These are phyloP conservation scores for Drosophila rellima DNA, from an alignment of 2,888 invertebrate species.

Conservation along the genomic window DNA sequence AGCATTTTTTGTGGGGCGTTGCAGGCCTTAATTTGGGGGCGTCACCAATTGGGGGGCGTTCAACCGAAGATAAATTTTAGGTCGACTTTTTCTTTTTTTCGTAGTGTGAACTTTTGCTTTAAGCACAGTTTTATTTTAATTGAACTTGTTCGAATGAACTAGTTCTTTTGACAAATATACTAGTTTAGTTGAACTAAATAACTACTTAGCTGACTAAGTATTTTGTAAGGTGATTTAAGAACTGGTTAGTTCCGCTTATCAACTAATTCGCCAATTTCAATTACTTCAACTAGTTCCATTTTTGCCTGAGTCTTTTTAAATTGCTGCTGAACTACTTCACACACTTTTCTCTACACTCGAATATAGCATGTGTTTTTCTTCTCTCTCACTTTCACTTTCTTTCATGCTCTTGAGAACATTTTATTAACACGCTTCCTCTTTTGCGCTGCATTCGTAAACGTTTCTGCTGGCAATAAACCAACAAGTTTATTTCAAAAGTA, in stretches of 20 bases:
- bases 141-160: too few species aligned
- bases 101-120: not conserved
- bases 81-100: not conserved
- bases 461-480: constrained; percentile 10
- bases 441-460: constrained; percentile 15
- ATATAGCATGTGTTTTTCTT: too few species aligned
- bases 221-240: too few species aligned
- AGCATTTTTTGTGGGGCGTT: constrained; percentile 43
- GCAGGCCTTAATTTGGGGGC: constrained; percentile 32
- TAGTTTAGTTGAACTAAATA: constrained; percentile 2
- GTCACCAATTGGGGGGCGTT: constrained; percentile 44
- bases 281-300: constrained; percentile 6
- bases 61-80: constrained; percentile 17
- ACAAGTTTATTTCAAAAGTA: constrained; percentile 9
- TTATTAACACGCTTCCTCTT: not conserved
- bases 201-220: too few species aligned
- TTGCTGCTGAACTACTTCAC: constrained; percentile 9
- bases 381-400: not conserved
- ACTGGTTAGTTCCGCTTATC: too few species aligned
- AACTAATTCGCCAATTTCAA: not conserved
- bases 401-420: not conserved
- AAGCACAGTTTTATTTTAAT: not conserved
- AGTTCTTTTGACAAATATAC: not conserved
- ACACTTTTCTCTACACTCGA: not conserved
- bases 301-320: not conserved